Evolutionary conservation across 1,140 invertebrate species (phyloP).

Genomic region (Cardiocondyla obscurior): DNA sequence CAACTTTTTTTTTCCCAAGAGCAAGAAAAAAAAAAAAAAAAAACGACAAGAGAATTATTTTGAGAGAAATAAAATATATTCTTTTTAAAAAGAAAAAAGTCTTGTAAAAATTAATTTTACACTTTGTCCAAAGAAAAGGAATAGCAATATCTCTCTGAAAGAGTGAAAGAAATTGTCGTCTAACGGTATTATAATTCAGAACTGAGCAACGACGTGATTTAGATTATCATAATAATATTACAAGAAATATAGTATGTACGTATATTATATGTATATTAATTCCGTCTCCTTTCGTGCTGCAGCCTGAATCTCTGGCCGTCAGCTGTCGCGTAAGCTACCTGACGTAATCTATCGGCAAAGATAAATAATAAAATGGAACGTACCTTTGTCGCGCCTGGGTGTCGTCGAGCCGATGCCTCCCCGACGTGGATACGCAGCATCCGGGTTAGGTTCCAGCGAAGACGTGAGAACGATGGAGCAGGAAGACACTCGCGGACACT

Average conservation of each 20-base stretch:
- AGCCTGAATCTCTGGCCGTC: neutral
- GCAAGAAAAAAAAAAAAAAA: neutral
- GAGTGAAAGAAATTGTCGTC: neutral
- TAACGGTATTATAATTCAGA: neutral
- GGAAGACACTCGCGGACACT: too few species aligned
- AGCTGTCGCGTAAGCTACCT: conserved; percentile 25
- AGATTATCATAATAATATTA: neutral
- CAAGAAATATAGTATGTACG: too few species aligned
- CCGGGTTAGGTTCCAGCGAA: neutral
- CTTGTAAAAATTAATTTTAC: neutral
- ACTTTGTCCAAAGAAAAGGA: neutral
- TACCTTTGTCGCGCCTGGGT: neutral
- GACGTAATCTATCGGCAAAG: conserved; percentile 14
- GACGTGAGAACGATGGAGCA: too few species aligned
- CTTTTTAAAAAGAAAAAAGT: neutral
- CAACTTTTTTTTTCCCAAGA: neutral
- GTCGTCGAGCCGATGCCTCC: neutral
- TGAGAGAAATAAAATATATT: neutral
- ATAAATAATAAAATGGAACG: neutral
- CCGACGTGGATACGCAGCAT: conserved; percentile 1
- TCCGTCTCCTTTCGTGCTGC: neutral
- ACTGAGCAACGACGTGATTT: neutral
- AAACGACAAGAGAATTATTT: too few species aligned
- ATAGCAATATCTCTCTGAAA: neutral
- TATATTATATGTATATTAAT: too few species aligned